A percentile compares a stretch with the other conserved stretches of the same genome.
Evolutionary conservation across 2,888 invertebrate genomes (phyloP).

Genomic region (Leptinotarsa tumamoca): DNA sequence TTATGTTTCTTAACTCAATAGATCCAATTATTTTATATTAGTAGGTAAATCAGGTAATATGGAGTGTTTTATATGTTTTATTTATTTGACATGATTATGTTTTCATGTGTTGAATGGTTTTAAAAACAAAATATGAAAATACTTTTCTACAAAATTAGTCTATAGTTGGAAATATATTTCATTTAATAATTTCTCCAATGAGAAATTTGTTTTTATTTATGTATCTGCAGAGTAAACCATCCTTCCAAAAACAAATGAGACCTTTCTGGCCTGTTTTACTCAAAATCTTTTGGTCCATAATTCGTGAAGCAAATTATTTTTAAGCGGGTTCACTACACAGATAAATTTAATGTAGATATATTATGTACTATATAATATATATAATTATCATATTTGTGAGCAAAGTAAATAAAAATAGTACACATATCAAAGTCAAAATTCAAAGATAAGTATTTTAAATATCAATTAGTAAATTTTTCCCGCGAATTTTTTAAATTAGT

Average conservation of each 20-base stretch:
- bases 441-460: background rate
- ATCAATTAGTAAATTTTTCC: background rate
- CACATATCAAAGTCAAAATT: background rate
- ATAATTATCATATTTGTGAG: background rate
- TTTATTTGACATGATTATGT: background rate
- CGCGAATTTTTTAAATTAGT: background rate
- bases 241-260: background rate
- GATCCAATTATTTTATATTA: background rate
- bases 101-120: background rate
- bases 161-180: background rate
- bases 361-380: background rate
- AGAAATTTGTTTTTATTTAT: background rate
- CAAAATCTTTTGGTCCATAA: background rate
- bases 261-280: background rate
- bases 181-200: background rate
- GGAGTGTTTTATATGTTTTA: background rate
- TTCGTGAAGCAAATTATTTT: background rate
- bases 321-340: background rate
- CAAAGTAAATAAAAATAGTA: background rate
- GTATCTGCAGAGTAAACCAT: background rate
- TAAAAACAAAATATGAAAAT: background rate
- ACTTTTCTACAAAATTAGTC: background rate
- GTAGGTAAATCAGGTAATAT: constrained; percentile 6
- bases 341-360: background rate
- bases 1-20: constrained; percentile 20